phyloP scores from a whole-genome alignment of 2,113 vertebrate species.

The Triplophysa dalaica region DNA sequence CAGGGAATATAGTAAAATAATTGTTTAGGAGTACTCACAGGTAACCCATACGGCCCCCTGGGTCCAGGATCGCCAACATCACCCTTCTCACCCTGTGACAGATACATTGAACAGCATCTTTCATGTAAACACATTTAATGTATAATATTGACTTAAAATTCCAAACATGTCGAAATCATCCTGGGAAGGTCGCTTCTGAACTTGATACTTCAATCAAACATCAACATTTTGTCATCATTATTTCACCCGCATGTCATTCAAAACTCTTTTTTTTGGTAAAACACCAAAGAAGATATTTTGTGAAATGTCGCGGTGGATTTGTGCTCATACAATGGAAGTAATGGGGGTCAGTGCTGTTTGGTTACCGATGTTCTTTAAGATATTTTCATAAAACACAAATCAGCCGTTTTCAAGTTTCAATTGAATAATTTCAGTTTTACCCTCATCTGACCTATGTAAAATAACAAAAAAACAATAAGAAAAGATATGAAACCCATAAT shows the following conservation, averaged over 20 bases:
- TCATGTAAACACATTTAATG: constrained; percentile 3
- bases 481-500: background rate
- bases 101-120: constrained; percentile 12
- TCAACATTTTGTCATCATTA: too few species aligned
- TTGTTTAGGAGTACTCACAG: constrained; percentile 78
- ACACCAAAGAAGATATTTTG: too few species aligned
- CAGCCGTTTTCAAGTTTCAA: background rate
- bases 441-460: background rate
- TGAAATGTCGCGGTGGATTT: too few species aligned
- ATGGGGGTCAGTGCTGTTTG: too few species aligned
- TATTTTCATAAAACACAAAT: background rate
- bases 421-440: background rate
- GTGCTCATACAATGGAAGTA: too few species aligned
- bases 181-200: background rate
- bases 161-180: background rate
- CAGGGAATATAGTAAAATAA: background rate
- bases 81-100: constrained; percentile 77
- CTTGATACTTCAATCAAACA: too few species aligned
- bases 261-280: too few species aligned
- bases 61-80: constrained; percentile 86
- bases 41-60: constrained; percentile 93
- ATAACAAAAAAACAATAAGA: background rate
- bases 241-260: too few species aligned
- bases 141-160: background rate
- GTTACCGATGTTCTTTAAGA: too few species aligned